Percentiles rank a stretch among this genome's conserved stretches.
Evolutionary conservation across 2,888 invertebrate genomes (phyloP).

Genomic region (Bugulina stolonifera): DNA sequence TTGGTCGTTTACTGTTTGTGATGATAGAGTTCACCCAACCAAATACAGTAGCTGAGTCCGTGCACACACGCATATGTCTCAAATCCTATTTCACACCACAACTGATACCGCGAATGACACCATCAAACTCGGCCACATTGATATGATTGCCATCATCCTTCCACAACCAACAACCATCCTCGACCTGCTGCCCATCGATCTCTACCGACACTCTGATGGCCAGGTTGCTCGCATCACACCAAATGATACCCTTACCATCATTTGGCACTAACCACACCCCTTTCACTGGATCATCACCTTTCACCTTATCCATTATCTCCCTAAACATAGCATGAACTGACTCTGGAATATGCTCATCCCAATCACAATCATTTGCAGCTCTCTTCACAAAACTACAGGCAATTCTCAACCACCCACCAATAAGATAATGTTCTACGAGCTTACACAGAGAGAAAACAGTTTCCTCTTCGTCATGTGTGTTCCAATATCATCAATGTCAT

Average conservation of each 20-base stretch:
- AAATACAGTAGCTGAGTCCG: not conserved
- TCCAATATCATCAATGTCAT: not conserved
- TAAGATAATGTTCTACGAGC: constrained; percentile 23
- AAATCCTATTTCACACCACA: not conserved
- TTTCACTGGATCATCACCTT: not conserved
- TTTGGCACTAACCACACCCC: too few relatives aligned
- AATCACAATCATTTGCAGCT: not conserved
- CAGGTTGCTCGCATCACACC: constrained; percentile 14
- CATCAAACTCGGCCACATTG: not conserved
- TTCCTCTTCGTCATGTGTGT: constrained; percentile 4
- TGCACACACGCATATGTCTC: not conserved
- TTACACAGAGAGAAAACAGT: constrained; percentile 23
- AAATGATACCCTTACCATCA: too few relatives aligned
- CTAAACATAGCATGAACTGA: not conserved
- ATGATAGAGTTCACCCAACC: not conserved
- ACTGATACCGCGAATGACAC: not conserved
- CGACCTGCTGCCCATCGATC: not conserved
- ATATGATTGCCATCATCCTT: not conserved
- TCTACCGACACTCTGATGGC: not conserved
- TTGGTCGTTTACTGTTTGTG: not conserved
- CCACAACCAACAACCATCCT: constrained; percentile 3
- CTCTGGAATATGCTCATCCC: not conserved
- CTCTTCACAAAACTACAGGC: constrained; percentile 25
- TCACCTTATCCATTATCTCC: not conserved
- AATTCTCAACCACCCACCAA: constrained; percentile 24